phyloP scores from a whole-genome alignment of 2,888 invertebrate genomes.

The Eledona agricola region DNA sequence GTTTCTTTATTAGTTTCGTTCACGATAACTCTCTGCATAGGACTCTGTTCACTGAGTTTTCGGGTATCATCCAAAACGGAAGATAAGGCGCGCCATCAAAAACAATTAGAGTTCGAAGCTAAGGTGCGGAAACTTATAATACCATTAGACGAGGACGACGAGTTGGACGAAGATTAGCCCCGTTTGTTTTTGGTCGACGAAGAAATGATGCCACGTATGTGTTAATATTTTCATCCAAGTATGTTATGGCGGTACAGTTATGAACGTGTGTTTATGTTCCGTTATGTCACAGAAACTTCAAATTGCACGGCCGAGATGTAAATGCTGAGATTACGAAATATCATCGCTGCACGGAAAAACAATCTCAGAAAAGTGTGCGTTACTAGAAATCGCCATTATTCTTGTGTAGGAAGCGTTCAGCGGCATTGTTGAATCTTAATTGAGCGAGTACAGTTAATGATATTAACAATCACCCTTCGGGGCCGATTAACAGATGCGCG shows the following conservation, averaged over 20 bases:
- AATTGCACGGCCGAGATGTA: slow-evolving; percentile 34
- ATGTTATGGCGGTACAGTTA: slow-evolving; percentile 53
- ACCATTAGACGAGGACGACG: neutral
- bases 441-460: slow-evolving; percentile 20
- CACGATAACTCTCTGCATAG: neutral
- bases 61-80: neutral
- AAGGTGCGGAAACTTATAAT: slow-evolving; percentile 11
- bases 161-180: slow-evolving; percentile 14
- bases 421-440: slow-evolving; percentile 18
- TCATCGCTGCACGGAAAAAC: slow-evolving; percentile 4
- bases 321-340: slow-evolving; percentile 23
- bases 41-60: neutral
- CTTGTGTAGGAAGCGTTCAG: slow-evolving; percentile 22
- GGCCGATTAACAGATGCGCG: slow-evolving; percentile 10
- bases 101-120: slow-evolving; percentile 6
- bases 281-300: slow-evolving; percentile 49
- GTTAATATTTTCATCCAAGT: slow-evolving; percentile 53
- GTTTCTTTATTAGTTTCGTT: slow-evolving; percentile 5
- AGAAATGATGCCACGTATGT: slow-evolving; percentile 47
- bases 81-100: neutral
- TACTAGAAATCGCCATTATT: slow-evolving; percentile 26
- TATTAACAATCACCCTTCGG: slow-evolving; percentile 2
- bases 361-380: slow-evolving; percentile 12
- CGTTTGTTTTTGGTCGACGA: slow-evolving; percentile 38
- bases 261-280: slow-evolving; percentile 41